Percentiles rank a stretch among this genome's conserved stretches.
Conservation (phyloP, 2,888 invertebrate genomes). For the Agrochola circellaris region DNA sequence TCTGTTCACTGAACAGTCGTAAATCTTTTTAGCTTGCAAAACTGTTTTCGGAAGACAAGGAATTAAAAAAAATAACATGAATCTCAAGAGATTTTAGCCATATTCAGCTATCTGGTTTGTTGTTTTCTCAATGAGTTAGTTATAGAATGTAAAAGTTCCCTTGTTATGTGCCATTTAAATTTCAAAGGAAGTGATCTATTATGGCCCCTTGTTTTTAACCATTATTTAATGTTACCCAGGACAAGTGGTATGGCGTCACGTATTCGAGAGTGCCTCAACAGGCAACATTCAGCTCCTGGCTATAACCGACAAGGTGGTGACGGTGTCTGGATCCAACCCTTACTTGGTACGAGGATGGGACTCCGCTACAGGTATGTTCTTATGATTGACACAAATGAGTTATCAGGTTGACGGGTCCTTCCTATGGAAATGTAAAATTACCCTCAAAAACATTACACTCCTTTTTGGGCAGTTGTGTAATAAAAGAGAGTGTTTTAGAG, state of each 20-base stretch:
- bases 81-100: not conserved
- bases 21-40: not conserved
- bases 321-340: slow-evolving; percentile 94
- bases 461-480: too few species aligned
- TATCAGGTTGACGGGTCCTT: not conserved
- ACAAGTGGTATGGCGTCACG: slow-evolving; percentile 95
- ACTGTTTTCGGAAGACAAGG: not conserved
- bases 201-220: not conserved
- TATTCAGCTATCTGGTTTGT: not conserved
- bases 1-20: not conserved
- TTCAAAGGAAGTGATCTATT: slow-evolving; percentile 1
- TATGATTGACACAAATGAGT: not conserved
- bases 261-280: slow-evolving; percentile 92
- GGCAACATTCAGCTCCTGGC: slow-evolving; percentile 93
- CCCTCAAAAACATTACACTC: too few species aligned
- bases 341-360: slow-evolving; percentile 95
- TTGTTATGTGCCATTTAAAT: not conserved
- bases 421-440: not conserved
- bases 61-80: not conserved
- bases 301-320: slow-evolving; percentile 92
- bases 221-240: slow-evolving; percentile 83
- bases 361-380: slow-evolving; percentile 90
- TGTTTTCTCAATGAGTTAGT: not conserved
- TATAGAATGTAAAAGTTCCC: not conserved
- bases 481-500: not conserved